phyloP scores from a whole-genome alignment of 2,797 vertebrate species.

The Enoplosus armatus region DNA sequence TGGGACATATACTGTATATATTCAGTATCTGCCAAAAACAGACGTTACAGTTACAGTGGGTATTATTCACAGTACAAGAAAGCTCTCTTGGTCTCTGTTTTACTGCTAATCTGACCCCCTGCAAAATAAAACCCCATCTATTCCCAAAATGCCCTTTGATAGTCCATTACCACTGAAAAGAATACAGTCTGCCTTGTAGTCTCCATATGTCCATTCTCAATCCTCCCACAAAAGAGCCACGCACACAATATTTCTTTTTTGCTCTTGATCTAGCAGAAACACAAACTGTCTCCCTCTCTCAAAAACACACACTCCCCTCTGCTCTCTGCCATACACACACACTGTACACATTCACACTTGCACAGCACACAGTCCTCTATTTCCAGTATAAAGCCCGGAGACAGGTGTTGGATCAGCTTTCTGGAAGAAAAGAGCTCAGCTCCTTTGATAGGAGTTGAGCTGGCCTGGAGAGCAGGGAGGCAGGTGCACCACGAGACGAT shows the following conservation, averaged over 20 bases:
- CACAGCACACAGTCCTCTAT: slow-evolving; percentile 65
- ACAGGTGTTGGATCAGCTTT: slow-evolving; percentile 86
- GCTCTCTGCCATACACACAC: slow-evolving; percentile 51
- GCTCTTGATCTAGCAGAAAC: slow-evolving; percentile 68
- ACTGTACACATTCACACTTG: slow-evolving; percentile 61
- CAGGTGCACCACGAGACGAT: slow-evolving; percentile 79
- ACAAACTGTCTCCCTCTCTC: slow-evolving; percentile 56
- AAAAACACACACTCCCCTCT: slow-evolving; percentile 37
- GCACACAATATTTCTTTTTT: slow-evolving; percentile 53
- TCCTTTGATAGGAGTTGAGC: slow-evolving; percentile 83
- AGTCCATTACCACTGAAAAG: slow-evolving; percentile 63
- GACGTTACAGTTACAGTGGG: slow-evolving; percentile 53
- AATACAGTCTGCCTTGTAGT: slow-evolving; percentile 67
- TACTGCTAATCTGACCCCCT: slow-evolving; percentile 57
- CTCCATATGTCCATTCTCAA: slow-evolving; percentile 73
- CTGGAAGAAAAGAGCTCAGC: slow-evolving; percentile 82
- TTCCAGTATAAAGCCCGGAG: slow-evolving; percentile 80
- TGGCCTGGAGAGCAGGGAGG: slow-evolving; percentile 81
- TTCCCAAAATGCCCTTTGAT: slow-evolving; percentile 67
- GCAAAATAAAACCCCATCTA: slow-evolving; percentile 67
- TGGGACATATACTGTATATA: slow-evolving; percentile 27
- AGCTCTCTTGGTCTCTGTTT: slow-evolving; percentile 47
- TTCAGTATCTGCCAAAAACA: slow-evolving; percentile 27
- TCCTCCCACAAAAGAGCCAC: slow-evolving; percentile 65
- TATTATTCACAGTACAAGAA: slow-evolving; percentile 45